Base-by-base conservation (phyloP, 1,140 invertebrate genomes). In the Heliconius himera region DNA sequence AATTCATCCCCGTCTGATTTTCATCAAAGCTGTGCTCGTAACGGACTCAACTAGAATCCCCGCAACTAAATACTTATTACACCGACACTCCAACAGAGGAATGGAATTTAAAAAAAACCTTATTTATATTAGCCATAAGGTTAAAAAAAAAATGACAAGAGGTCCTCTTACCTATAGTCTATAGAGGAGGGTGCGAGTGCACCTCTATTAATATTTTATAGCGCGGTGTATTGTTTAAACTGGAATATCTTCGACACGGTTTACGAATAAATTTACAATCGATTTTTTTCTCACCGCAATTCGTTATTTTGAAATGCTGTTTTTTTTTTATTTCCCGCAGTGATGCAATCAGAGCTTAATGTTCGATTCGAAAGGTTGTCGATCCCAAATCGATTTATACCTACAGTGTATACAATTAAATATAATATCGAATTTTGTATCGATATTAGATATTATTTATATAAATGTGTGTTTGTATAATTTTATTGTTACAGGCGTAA, bases 51-150 rank as follows among this genome's bases (percentile, higher is more conserved):
- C 78, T 73, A 66, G 80, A 82, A 80, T 78, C 85, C 85, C 85
- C 83, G 74, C 81, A 84, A 84, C 85, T 86, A 86, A 84, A 86
- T 82, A 86, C 81, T 86, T 83, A 86, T 86, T 86, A 86, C 80
- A 77, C 80, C 80, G 72, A 73, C 72, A 70, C 82, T 77, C 51
- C 2, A 46, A 33, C 66, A 29, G 11, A 29, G 22, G 22, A 66
- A 66, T 66, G 16, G 26, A 29, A 66, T 0, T 2, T 16, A 26
- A 29, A 3, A 66, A 29, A 11, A 16, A 29, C 13, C 26, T 66
- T 66, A 6, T 66, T 66, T 1, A 16, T 66, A 66, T 29, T 66
- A 29, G 5, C 0, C 5, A 66, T 66, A 66, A 66, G 60, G 60
- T 66, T n/a, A 4, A 66, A 29, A 66, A 29, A n/a, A n/a, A 22